Evolutionary conservation across 2,113 vertebrate species (phyloP).

Genomic region (Clarias gariepinus): DNA sequence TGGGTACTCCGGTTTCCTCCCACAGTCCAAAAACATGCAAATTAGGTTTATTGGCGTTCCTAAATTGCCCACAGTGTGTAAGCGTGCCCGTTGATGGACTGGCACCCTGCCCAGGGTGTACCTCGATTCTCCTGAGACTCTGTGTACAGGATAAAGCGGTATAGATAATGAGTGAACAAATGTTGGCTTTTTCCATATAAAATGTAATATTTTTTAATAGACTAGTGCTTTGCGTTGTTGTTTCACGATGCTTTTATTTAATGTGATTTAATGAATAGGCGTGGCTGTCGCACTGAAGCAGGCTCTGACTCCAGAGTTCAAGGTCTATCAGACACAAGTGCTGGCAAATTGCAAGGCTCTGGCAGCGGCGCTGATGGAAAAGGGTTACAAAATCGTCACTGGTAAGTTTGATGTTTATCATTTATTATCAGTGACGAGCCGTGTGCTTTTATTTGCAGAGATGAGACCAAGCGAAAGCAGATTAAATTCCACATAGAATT

Average conservation of each 20-base stretch:
- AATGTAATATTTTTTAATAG: neutral
- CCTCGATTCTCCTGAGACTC: too few species aligned
- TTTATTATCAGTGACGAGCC: neutral
- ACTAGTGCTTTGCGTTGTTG: neutral
- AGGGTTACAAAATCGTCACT: constrained; percentile 89
- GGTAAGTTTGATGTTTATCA: constrained; percentile 68
- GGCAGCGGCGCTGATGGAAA: constrained; percentile 67
- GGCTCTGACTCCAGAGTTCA: constrained; percentile 89
- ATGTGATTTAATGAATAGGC: constrained; percentile 67
- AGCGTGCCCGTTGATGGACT: too few species aligned
- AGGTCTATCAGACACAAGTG: constrained; percentile 86
- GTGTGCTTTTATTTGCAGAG: neutral
- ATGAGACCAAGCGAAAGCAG: neutral
- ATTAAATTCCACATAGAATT: neutral
- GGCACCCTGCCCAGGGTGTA: too few species aligned
- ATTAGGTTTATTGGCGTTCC: too few species aligned
- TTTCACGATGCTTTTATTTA: neutral
- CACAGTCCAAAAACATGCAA: too few species aligned
- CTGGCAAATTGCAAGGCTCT: constrained; percentile 85
- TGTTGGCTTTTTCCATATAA: neutral
- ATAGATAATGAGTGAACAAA: too few species aligned
- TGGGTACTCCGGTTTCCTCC: too few species aligned
- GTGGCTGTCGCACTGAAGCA: constrained; percentile 90
- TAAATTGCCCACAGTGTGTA: too few species aligned
- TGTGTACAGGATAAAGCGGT: too few species aligned